These are phyloP conservation scores for Parochlus steinenii DNA, from an alignment of 2,888 invertebrate genomes.

Conservation along the genomic window DNA sequence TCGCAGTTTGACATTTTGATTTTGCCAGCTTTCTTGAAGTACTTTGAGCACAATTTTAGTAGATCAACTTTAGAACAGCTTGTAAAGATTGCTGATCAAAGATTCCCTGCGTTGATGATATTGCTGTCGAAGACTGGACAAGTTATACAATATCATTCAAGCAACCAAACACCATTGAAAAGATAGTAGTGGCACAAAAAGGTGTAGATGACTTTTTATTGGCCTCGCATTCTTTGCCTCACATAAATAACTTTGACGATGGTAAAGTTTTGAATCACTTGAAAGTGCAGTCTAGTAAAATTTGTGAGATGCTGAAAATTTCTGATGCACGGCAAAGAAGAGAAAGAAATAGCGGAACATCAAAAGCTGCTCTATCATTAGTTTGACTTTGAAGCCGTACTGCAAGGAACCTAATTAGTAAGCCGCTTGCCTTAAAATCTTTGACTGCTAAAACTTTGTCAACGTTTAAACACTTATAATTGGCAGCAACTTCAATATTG, in stretches of 20 bases:
- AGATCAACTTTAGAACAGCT: constrained; percentile 40
- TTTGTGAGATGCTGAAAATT: no score
- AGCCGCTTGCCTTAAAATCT: no score
- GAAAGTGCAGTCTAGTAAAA: no score
- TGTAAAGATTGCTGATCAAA: constrained; percentile 45
- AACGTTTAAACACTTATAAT: constrained; percentile 30
- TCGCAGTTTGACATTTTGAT: constrained; percentile 56
- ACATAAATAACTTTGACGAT: constrained; percentile 16
- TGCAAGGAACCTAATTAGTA: constrained; percentile 36
- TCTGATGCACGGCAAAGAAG: no score
- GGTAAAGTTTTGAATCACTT: constrained; percentile 27
- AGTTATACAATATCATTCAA: constrained; percentile 30
- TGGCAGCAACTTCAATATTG: constrained; percentile 16
- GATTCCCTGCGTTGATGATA: no score
- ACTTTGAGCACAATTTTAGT: constrained; percentile 38
- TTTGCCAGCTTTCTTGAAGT: constrained; percentile 46
- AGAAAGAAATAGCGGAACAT: no score
- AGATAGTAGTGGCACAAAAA: constrained; percentile 30
- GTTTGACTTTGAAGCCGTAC: no score
- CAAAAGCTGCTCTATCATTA: no score
- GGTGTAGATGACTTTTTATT: constrained; percentile 27
- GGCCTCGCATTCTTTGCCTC: constrained; percentile 21
- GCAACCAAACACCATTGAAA: constrained; percentile 38
- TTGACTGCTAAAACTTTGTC: constrained; percentile 47
- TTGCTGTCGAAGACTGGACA: constrained; percentile 26